These are phyloP conservation scores for Synanthedon myopaeformis DNA, from an alignment of 2,888 invertebrate species.

Conservation along the genomic window DNA sequence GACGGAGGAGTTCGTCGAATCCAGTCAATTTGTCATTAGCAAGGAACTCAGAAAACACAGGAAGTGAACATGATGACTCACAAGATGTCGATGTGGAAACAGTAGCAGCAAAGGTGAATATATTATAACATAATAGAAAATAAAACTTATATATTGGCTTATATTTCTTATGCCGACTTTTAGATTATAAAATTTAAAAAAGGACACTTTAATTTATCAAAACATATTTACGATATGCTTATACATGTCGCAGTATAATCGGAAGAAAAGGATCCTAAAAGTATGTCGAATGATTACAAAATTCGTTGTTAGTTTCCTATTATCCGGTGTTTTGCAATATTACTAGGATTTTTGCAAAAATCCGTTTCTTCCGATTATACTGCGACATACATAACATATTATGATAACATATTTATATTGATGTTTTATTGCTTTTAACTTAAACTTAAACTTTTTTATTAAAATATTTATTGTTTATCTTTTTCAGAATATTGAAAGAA, in stretches of 20 bases:
- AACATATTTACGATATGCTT: too few species aligned
- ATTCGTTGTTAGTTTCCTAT: too few species aligned
- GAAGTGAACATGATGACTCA: slow-evolving; percentile 69
- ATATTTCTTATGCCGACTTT: not conserved
- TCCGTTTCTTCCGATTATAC: too few species aligned
- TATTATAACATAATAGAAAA: not conserved
- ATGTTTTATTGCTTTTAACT: not conserved
- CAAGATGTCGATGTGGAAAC: slow-evolving; percentile 68
- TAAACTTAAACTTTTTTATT: too few species aligned
- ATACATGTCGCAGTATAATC: too few species aligned
- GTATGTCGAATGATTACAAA: too few species aligned
- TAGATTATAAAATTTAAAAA: too few species aligned
- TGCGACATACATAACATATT: too few species aligned
- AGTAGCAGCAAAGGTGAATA: slow-evolving; percentile 59
- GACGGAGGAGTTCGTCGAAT: slow-evolving; percentile 81
- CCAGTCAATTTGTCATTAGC: slow-evolving; percentile 83
- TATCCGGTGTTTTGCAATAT: too few species aligned
- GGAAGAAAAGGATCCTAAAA: too few species aligned
- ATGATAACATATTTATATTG: not conserved
- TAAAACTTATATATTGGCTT: not conserved
- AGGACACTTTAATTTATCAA: too few species aligned
- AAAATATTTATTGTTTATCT: not conserved
- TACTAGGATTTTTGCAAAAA: too few species aligned
- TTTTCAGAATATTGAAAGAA: slow-evolving; percentile 53
- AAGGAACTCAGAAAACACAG: slow-evolving; percentile 67